These are phyloP conservation scores for Tringa solitaria DNA, from an alignment of 2,113 vertebrate genomes.

Conservation along the genomic window DNA sequence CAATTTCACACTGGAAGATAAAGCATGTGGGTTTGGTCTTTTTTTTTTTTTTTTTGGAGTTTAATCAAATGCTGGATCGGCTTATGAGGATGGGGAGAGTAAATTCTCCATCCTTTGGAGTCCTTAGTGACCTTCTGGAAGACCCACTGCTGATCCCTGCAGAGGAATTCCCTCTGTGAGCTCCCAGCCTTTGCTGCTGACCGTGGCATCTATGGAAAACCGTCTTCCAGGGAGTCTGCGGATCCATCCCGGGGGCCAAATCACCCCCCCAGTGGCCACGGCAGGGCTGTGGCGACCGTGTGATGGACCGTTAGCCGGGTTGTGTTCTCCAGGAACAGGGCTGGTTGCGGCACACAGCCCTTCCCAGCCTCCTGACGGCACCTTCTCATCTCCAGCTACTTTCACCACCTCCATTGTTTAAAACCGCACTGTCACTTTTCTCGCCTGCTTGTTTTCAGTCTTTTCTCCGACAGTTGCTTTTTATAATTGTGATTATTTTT, in stretches of 20 bases:
- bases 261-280: rapidly evolving
- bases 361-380: background rate
- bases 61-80: background rate
- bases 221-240: rapidly evolving
- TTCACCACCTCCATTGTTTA: background rate
- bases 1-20: background rate
- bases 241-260: background rate
- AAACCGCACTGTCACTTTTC: background rate
- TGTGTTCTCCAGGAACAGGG: background rate
- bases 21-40: rapidly evolving
- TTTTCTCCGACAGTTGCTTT: constrained; percentile 50
- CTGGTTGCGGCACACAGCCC: background rate
- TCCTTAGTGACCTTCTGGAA: background rate
- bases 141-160: rapidly evolving
- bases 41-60: background rate
- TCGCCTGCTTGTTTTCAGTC: background rate
- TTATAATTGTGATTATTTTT: background rate
- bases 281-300: rapidly evolving
- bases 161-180: rapidly evolving
- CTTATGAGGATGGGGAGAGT: background rate
- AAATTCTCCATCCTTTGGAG: background rate
- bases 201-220: rapidly evolving
- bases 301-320: background rate
- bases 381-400: background rate
- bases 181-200: background rate